These are phyloP conservation scores for Euwallacea fornicatus DNA, from an alignment of 1,140 invertebrate species.

Conservation along the genomic window DNA sequence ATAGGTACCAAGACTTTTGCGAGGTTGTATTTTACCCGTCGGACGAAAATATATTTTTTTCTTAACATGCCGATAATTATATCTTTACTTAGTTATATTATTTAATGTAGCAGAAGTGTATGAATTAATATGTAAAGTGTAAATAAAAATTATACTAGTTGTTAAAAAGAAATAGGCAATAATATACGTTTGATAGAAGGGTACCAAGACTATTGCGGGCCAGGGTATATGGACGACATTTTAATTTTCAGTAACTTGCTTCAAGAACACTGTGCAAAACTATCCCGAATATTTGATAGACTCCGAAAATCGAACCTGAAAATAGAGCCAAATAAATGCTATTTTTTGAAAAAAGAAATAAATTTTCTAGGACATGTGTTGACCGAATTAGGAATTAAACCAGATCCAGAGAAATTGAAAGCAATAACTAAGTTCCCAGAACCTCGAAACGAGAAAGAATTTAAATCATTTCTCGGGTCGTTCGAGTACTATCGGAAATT, in stretches of 20 bases:
- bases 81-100: too few relatives aligned
- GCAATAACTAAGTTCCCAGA: neutral
- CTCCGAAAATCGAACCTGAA: neutral
- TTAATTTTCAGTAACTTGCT: neutral
- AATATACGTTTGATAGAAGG: too few relatives aligned
- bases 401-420: neutral
- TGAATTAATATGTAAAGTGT: too few relatives aligned
- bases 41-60: too few relatives aligned
- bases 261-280: neutral
- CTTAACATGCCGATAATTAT: too few relatives aligned
- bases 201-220: too few relatives aligned
- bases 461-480: neutral
- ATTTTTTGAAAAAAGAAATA: neutral
- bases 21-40: too few relatives aligned
- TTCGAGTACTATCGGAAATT: neutral
- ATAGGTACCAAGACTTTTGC: too few relatives aligned
- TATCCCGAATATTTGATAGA: neutral
- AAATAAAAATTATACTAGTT: too few relatives aligned
- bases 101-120: too few relatives aligned
- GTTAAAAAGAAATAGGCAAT: too few relatives aligned
- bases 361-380: constrained; percentile 2
- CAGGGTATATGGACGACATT: neutral
- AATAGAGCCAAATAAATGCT: neutral
- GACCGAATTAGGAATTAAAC: constrained; percentile 1
- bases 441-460: neutral